Conservation (phyloP, 1,140 invertebrate species). For the Neodiprion fabricii region DNA sequence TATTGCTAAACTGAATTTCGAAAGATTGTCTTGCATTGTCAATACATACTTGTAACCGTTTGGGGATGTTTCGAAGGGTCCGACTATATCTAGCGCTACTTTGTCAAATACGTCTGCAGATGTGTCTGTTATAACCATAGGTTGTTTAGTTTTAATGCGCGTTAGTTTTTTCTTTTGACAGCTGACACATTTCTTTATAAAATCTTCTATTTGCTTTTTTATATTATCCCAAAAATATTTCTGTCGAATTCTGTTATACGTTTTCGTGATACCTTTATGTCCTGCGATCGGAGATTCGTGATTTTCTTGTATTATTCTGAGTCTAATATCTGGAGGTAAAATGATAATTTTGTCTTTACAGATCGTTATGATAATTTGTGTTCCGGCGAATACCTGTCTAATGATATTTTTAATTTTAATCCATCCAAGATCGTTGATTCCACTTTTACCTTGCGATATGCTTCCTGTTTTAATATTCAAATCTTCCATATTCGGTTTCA, state of each 20-base stretch:
- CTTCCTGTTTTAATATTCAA: conserved; percentile 6
- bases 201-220: conserved; percentile 20
- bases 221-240: conserved; percentile 25
- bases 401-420: conserved; percentile 10
- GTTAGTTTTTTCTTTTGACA: conserved; percentile 30
- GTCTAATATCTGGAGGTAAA: conserved; percentile 1
- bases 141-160: background rate
- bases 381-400: background rate
- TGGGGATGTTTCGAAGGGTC: conserved; percentile 16
- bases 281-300: conserved; percentile 21
- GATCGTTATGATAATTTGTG: conserved; percentile 21
- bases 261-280: conserved; percentile 33
- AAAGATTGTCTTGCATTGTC: conserved; percentile 38
- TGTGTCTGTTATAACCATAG: conserved; percentile 25
- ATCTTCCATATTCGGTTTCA: background rate
- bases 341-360: conserved; percentile 17
- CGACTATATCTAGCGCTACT: conserved; percentile 26
- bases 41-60: conserved; percentile 26
- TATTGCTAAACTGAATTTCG: conserved; percentile 36
- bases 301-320: background rate
- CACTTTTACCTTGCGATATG: conserved; percentile 6
- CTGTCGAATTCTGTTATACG: conserved; percentile 16
- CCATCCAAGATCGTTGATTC: background rate
- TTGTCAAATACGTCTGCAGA: conserved; percentile 26
- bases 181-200: conserved; percentile 22